Evolutionary conservation across 1,140 invertebrate genomes (phyloP).

Genomic region (Drosophila parvula): DNA sequence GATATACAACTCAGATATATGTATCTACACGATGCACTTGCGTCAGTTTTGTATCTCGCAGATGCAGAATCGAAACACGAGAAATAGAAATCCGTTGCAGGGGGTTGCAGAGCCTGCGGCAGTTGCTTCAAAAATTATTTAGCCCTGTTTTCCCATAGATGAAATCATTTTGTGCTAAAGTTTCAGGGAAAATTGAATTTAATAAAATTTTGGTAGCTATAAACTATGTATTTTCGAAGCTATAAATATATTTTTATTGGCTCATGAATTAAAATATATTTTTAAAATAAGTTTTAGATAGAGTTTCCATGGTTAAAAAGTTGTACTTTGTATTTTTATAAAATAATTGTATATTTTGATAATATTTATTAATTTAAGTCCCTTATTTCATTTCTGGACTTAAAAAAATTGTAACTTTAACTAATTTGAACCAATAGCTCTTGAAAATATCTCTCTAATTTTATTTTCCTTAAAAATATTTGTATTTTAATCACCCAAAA

Average conservation of each 20-base stretch:
- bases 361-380: no score
- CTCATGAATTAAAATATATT: no score
- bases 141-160: not conserved
- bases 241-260: not conserved
- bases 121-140: slow-evolving; percentile 1
- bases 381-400: no score
- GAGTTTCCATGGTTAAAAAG: no score
- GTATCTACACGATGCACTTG: slow-evolving; percentile 7
- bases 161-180: not conserved
- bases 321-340: no score
- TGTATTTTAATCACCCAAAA: no score
- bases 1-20: slow-evolving; percentile 3
- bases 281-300: no score
- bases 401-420: no score
- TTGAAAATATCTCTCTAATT: no score
- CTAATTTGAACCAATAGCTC: no score
- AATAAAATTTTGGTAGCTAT: not conserved
- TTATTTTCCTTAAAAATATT: no score
- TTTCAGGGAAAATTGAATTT: not conserved
- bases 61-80: slow-evolving; percentile 9
- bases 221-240: not conserved
- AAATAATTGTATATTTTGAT: no score
- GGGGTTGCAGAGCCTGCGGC: slow-evolving; percentile 4
- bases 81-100: slow-evolving; percentile 23
- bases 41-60: slow-evolving; percentile 13